These are phyloP conservation scores for Macaria liturata DNA, from an alignment of 2,888 invertebrate species.

Conservation along the genomic window DNA sequence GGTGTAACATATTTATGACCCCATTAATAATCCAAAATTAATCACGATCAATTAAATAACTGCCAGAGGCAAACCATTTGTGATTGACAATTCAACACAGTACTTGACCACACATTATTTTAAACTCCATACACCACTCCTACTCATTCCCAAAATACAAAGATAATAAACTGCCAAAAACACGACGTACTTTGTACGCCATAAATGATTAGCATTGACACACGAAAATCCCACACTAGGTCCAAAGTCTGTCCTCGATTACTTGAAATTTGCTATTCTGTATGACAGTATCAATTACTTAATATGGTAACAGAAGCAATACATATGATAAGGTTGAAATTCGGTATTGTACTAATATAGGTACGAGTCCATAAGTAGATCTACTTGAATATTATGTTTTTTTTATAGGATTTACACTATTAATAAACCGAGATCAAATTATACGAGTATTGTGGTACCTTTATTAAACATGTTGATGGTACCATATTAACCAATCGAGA, in stretches of 20 bases:
- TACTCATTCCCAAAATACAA: slow-evolving; percentile 10
- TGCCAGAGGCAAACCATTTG: not conserved
- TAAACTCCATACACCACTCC: slow-evolving; percentile 20
- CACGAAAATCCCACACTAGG: slow-evolving; percentile 9
- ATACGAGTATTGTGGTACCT: too few relatives aligned
- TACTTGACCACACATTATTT: slow-evolving; percentile 1
- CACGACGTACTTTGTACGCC: slow-evolving; percentile 3
- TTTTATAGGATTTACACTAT: too few relatives aligned
- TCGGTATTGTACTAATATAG: too few relatives aligned
- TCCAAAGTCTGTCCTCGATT: slow-evolving; percentile 12
- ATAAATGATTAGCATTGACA: slow-evolving; percentile 13
- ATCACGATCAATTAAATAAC: slow-evolving; percentile 7
- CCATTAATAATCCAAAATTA: slow-evolving; percentile 17
- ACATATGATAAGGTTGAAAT: too few relatives aligned
- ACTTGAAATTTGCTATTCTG: too few relatives aligned
- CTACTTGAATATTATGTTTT: too few relatives aligned
- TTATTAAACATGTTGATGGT: too few relatives aligned
- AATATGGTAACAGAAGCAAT: too few relatives aligned
- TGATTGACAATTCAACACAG: slow-evolving; percentile 10
- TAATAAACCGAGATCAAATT: too few relatives aligned
- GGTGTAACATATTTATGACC: slow-evolving; percentile 17
- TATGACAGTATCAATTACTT: too few relatives aligned
- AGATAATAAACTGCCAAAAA: not conserved
- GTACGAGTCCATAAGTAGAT: too few relatives aligned
- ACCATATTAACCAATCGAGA: too few relatives aligned